These are phyloP conservation scores for Maniola jurtina DNA, from an alignment of 1,140 invertebrate genomes.

Conservation along the genomic window DNA sequence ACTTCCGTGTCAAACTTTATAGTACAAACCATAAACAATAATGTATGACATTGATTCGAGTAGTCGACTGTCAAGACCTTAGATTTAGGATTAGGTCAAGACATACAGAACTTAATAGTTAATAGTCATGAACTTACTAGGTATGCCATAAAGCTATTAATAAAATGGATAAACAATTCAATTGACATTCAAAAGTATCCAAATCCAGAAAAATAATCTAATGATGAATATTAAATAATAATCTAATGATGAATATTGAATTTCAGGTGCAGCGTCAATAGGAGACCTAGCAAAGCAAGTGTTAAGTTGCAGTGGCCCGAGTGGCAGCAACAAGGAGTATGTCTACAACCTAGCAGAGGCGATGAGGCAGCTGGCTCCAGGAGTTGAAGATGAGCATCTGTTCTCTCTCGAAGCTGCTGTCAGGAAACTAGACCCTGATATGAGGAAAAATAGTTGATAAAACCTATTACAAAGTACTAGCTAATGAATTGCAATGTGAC, in stretches of 20 bases:
- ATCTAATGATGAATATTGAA: neutral
- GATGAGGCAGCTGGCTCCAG: constrained; percentile 87
- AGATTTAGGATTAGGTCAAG: too few species aligned
- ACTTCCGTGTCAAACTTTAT: too few species aligned
- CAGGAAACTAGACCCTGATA: constrained; percentile 54
- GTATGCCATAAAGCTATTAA: too few species aligned
- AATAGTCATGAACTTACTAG: too few species aligned
- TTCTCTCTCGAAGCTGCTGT: constrained; percentile 86
- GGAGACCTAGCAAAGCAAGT: constrained; percentile 90
- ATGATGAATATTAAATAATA: too few species aligned
- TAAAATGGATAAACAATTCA: neutral
- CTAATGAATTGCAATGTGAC: too few species aligned
- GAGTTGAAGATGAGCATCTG: constrained; percentile 86
- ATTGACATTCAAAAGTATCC: neutral
- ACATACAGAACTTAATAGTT: too few species aligned
- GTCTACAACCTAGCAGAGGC: constrained; percentile 90
- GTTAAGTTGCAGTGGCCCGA: constrained; percentile 85
- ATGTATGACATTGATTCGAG: too few species aligned
- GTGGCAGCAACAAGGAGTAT: constrained; percentile 94
- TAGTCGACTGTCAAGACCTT: too few species aligned
- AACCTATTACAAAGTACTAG: neutral
- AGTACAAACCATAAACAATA: too few species aligned
- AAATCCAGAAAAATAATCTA: neutral
- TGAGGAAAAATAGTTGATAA: constrained; percentile 22
- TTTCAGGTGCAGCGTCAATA: constrained; percentile 83